Evolutionary conservation across 2,797 vertebrate genomes (phyloP), one percentile per base, ranked within the genome.

Genomic region (Enteromius anoplus): DNA sequence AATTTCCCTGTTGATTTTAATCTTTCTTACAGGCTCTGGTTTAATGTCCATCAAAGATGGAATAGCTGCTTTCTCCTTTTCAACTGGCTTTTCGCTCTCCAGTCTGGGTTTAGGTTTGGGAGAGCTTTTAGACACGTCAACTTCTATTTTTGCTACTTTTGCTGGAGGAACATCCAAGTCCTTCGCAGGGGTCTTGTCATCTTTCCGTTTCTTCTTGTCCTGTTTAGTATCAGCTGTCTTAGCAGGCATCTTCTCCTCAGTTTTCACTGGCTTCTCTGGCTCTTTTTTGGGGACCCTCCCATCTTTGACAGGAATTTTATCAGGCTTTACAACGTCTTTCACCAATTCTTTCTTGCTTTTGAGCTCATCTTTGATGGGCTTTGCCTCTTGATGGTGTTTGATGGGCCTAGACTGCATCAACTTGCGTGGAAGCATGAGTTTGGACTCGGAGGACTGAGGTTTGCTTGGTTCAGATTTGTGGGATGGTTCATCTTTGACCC

Each of bases 1-100:
- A 15, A 96, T 96, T 86, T 99, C 97, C 88, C 95, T 93, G 89
- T 97, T 99, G 60, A 99, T 96, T 90, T 98, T 98, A 83, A 98
- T 99, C 92, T 98, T 99, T 89, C 96, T 97, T 84, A 94, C 93
- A 0, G 96, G 95, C 81, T 94, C 93, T 62, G 91, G 90, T 85
- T 96, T 96, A 45, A 98, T 95, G 37, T 89, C 88, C 76, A 93
- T 93, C 69, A 86, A 78, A 71, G 90, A 88, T 12, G 92, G 92
- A 72, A 94, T 97, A 0, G 94, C 89, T 0, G 93, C 94, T 87
- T 90, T 90, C 40, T 95, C 93, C 53, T 93, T 53, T 2, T 89
- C 91, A 8, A 40, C 77, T 15, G 85, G 88, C 12, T 88, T 95
- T 91, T 79, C 85, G 0, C 17, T 73, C 49, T 95, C 95, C 1